Evolutionary conservation across 2,888 invertebrate genomes (phyloP).

Genomic region (Cosmia trapezina): DNA sequence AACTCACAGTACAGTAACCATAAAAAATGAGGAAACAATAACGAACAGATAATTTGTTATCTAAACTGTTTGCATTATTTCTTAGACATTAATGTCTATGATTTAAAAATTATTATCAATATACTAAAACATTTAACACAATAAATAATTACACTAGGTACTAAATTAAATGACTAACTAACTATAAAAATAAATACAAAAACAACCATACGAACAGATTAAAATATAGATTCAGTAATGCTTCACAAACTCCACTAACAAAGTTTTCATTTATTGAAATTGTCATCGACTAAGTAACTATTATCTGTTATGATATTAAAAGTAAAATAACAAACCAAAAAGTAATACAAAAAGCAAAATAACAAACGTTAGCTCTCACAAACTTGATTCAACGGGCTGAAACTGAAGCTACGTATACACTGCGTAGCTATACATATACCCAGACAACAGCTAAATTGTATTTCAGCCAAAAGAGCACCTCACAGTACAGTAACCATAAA

Average conservation of each 20-base stretch:
- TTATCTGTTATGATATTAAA: neutral
- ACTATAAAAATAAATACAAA: no score
- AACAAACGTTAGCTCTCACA: neutral
- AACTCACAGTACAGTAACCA: no score
- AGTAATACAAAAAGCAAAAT: no score
- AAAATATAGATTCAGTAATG: neutral
- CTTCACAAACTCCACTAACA: neutral
- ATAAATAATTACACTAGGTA: no score
- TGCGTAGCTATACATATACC: neutral
- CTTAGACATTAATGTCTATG: no score
- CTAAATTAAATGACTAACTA: no score
- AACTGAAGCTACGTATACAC: neutral
- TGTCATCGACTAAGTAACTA: neutral
- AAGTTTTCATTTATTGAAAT: neutral
- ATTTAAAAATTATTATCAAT: no score
- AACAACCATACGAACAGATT: neutral
- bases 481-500: conserved; percentile 68
- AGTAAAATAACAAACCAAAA: neutral
- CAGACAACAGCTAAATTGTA: conserved; percentile 47
- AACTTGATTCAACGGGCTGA: neutral
- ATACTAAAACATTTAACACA: no score
- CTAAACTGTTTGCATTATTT: no score
- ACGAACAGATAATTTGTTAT: no score
- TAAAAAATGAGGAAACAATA: neutral
- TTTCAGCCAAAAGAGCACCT: conserved; percentile 52